Percentiles rank a stretch among this genome's conserved stretches.
Conservation (phyloP, 2,797 vertebrate genomes). For the Urocyon cinereoargenteus region DNA sequence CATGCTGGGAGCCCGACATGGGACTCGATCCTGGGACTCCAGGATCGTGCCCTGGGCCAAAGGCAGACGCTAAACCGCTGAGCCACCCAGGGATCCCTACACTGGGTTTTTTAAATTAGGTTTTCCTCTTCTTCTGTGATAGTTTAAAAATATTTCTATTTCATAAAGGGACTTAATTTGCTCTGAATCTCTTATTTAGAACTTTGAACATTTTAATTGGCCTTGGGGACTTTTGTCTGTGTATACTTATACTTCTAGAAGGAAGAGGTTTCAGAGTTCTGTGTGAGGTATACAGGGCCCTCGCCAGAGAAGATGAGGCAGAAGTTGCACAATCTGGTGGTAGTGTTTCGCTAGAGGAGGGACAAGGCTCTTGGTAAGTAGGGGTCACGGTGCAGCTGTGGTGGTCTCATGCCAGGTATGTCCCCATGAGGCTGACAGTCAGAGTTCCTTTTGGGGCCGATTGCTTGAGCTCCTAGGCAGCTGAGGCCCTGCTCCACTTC, state of each 20-base stretch:
- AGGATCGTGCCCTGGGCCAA: no score
- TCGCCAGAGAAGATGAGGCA: neutral
- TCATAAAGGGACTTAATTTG: neutral
- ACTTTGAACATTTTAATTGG: neutral
- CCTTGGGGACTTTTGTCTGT: neutral
- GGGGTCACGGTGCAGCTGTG: neutral
- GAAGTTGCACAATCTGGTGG: neutral
- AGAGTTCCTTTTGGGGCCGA: neutral
- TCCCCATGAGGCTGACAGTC: neutral
- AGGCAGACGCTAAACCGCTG: no score
- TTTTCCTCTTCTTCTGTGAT: neutral
- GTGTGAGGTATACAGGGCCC: neutral
- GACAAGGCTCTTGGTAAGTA: neutral
- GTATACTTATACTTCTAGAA: neutral
- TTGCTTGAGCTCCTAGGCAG: conserved; percentile 5
- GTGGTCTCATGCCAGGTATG: neutral
- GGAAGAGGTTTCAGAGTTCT: neutral
- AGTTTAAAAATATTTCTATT: neutral
- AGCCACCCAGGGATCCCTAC: no score
- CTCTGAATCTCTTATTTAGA: neutral
- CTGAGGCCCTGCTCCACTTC: neutral
- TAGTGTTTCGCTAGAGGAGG: neutral
- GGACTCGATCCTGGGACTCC: no score
- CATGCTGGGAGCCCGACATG: no score
- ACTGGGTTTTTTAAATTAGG: neutral